Evolutionary conservation across 1,140 invertebrate species (phyloP).

Genomic region (Tetragonula clypearis): DNA sequence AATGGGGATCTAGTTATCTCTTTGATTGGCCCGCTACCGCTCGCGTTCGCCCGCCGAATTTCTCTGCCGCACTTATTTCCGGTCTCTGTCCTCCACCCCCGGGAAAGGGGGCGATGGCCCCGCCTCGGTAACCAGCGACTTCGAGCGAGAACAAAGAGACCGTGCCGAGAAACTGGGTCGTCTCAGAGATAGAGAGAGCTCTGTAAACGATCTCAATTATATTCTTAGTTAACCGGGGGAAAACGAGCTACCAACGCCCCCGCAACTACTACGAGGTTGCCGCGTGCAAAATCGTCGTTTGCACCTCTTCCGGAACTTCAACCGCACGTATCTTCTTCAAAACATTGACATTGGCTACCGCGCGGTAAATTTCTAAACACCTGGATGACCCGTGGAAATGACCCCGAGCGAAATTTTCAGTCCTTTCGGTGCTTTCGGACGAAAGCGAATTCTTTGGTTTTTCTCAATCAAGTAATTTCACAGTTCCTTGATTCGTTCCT

Average conservation of each 20-base stretch:
- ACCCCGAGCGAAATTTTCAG: too few species aligned
- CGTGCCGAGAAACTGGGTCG: slow-evolving; percentile 24
- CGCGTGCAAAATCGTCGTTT: background rate
- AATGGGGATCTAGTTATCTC: slow-evolving; percentile 58
- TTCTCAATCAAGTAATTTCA: too few species aligned
- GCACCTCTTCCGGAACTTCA: background rate
- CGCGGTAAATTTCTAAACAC: background rate
- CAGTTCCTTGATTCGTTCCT: too few species aligned
- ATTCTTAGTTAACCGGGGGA: slow-evolving; percentile 37
- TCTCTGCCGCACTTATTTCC: slow-evolving; percentile 38
- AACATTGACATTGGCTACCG: background rate
- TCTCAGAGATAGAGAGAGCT: slow-evolving; percentile 15
- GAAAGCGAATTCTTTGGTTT: too few species aligned
- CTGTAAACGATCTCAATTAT: slow-evolving; percentile 47
- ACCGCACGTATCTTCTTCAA: background rate
- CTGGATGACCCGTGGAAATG: too few species aligned
- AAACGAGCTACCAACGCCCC: background rate
- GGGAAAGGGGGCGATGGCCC: background rate
- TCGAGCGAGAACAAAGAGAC: slow-evolving; percentile 41
- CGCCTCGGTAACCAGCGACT: background rate
- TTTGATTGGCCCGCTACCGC: slow-evolving; percentile 42
- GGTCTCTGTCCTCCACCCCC: background rate
- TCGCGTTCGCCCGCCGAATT: slow-evolving; percentile 16
- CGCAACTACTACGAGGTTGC: background rate
- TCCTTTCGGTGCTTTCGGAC: too few species aligned